Percentiles rank a stretch among this genome's conserved stretches.
Conservation (phyloP, 1,140 invertebrate species). For the Plectrocnemia conspersa region DNA sequence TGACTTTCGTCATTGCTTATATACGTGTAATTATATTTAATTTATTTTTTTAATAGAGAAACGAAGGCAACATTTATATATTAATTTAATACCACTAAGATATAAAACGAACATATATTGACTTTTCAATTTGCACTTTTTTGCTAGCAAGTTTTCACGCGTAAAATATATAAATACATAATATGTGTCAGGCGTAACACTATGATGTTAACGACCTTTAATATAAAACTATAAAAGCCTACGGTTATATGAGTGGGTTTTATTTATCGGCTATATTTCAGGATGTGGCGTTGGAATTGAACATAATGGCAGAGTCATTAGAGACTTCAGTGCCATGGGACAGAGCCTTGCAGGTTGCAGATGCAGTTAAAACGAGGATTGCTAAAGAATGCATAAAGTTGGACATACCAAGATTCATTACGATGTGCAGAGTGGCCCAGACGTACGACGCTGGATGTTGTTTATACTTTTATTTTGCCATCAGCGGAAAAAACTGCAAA, state of each 20-base stretch:
- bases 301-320: conserved; percentile 68
- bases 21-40: conserved; percentile 64
- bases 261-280: conserved; percentile 38
- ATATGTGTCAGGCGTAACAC: too few relatives aligned
- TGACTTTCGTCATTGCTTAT: conserved; percentile 99
- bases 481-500: conserved; percentile 58
- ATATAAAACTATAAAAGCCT: neutral
- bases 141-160: too few relatives aligned
- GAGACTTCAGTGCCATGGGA: conserved; percentile 76
- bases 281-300: conserved; percentile 66
- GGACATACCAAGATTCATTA: neutral
- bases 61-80: too few relatives aligned
- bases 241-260: neutral
- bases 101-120: too few relatives aligned
- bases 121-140: too few relatives aligned
- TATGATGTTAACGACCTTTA: too few relatives aligned
- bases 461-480: conserved; percentile 74
- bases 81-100: too few relatives aligned
- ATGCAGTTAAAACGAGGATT: conserved; percentile 58
- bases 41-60: neutral
- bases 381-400: conserved; percentile 42
- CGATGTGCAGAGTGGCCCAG: conserved; percentile 64
- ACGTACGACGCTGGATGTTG: conserved; percentile 72
- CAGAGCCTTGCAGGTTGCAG: conserved; percentile 61
- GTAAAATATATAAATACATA: too few relatives aligned